These are phyloP conservation scores for Patella pellucida DNA, from an alignment of 2,888 invertebrate species.

Conservation along the genomic window DNA sequence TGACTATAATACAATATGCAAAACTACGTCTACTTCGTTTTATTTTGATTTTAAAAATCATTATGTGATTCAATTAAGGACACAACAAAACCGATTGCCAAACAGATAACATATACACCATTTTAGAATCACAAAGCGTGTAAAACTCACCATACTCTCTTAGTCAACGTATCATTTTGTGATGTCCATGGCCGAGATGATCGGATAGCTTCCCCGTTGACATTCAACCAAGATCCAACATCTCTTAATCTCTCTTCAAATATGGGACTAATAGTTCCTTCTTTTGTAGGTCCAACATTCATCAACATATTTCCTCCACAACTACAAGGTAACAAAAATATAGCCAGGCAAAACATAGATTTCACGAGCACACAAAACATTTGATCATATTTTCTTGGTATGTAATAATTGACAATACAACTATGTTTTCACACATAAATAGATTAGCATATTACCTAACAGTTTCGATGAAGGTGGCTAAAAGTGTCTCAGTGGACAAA, in stretches of 20 bases:
- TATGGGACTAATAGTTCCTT: not conserved
- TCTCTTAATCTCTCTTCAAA: conserved; percentile 2
- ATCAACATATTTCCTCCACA: conserved; percentile 5
- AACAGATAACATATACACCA: too few relatives aligned
- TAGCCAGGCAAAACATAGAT: not conserved
- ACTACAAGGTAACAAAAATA: not conserved
- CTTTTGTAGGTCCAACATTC: conserved; percentile 5
- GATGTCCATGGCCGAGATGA: not conserved
- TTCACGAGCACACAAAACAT: not conserved
- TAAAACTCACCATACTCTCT: not conserved
- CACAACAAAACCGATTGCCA: too few relatives aligned
- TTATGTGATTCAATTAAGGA: too few relatives aligned
- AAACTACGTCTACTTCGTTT: too few relatives aligned
- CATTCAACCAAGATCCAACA: not conserved
- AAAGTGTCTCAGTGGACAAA: conserved; percentile 75
- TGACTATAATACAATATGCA: too few relatives aligned
- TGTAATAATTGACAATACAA: not conserved
- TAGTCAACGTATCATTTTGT: not conserved
- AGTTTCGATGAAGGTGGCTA: conserved; percentile 63
- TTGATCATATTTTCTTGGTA: too few relatives aligned
- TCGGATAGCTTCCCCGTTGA: not conserved
- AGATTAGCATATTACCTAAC: conserved; percentile 59
- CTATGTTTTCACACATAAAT: not conserved
- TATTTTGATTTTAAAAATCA: too few relatives aligned
- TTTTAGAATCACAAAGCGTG: too few relatives aligned